phyloP scores from a whole-genome alignment of 2,113 vertebrate genomes.

The Patagioenas fasciata region DNA sequence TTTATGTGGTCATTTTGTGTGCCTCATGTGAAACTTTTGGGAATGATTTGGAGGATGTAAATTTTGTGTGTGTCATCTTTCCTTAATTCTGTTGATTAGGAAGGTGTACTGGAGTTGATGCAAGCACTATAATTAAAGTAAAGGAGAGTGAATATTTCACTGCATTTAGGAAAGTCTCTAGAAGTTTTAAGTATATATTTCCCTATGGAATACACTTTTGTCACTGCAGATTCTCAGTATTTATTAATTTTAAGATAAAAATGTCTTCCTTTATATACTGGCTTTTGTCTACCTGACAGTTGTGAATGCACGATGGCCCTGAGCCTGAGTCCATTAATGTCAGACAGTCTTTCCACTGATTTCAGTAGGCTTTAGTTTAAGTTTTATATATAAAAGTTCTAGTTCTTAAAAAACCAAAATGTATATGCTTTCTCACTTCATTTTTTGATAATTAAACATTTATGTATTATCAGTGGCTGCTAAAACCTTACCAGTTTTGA shows the following conservation, averaged over 20 bases:
- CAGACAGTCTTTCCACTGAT: background rate
- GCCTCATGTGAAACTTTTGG: slow-evolving; percentile 34
- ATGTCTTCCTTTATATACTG: background rate
- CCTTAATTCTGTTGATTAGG: slow-evolving; percentile 46
- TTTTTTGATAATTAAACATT: background rate
- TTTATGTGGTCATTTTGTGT: slow-evolving; percentile 31
- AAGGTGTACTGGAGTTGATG: slow-evolving; percentile 1
- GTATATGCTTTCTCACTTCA: background rate
- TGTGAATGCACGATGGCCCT: background rate
- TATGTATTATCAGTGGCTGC: background rate
- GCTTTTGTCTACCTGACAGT: background rate
- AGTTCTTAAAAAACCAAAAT: background rate
- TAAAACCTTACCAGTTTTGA: background rate
- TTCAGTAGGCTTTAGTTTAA: background rate
- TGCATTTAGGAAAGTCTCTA: background rate
- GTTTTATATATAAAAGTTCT: background rate
- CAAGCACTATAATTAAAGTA: background rate
- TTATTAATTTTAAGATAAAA: slow-evolving; percentile 2
- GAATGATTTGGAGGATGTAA: slow-evolving; percentile 39
- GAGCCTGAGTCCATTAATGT: background rate
- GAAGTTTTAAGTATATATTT: background rate
- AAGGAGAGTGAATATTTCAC: background rate
- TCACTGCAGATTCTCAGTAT: background rate
- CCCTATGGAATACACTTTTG: background rate
- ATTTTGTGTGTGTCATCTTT: background rate